Percentiles rank a stretch among this genome's conserved stretches.
phyloP scores from a whole-genome alignment of 2,888 invertebrate species.

The Tortricodes alternella region DNA sequence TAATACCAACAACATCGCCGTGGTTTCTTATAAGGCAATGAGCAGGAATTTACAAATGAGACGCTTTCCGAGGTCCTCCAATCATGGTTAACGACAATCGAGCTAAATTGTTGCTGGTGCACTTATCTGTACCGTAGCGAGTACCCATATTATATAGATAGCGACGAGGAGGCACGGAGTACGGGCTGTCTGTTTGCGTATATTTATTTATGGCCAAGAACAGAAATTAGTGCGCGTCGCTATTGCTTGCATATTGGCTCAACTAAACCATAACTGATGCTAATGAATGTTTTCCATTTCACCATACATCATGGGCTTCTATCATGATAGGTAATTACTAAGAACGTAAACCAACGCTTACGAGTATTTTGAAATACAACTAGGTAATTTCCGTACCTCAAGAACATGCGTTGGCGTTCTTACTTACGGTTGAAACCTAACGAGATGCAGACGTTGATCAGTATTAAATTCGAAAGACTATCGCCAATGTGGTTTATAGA shows the following conservation, averaged over 20 bases:
- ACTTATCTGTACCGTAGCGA: constrained; percentile 14
- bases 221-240: constrained; percentile 19
- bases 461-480: constrained; percentile 1
- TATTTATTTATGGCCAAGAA: constrained; percentile 17
- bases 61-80: constrained; percentile 10
- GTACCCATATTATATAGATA: constrained; percentile 17
- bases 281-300: not conserved
- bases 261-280: not conserved
- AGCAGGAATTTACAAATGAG: constrained; percentile 24
- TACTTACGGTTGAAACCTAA: not conserved
- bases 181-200: not conserved
- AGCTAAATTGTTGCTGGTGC: constrained; percentile 16
- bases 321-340: constrained; percentile 3
- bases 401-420: not conserved
- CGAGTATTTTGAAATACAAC: constrained; percentile 4
- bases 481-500: constrained; percentile 8
- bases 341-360: not conserved
- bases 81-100: constrained; percentile 26
- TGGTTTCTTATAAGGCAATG: constrained; percentile 20
- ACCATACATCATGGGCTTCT: not conserved
- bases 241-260: constrained; percentile 2
- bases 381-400: not conserved
- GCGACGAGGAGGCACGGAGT: not conserved
- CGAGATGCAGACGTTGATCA: constrained; percentile 1
- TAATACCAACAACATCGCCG: constrained; percentile 1